Conservation (phyloP, 2,113 vertebrate genomes). For the Cyprinodon brontotheroides region DNA sequence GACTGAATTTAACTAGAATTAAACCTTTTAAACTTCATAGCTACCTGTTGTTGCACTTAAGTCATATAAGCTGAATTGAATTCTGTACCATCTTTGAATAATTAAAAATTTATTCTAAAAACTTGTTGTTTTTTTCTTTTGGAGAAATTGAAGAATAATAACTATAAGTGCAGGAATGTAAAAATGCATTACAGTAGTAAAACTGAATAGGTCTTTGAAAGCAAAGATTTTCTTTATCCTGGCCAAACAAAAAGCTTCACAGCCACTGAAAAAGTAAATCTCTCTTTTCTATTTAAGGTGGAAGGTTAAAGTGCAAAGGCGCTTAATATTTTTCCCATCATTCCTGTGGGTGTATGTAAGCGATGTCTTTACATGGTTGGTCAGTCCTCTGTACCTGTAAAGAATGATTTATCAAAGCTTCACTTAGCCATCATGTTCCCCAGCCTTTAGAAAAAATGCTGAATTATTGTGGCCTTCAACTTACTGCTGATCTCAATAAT, state of each 20-base stretch:
- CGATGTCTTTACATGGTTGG: conserved; percentile 42
- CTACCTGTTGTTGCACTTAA: no score
- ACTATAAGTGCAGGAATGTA: conserved; percentile 19
- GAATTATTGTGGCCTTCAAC: conserved; percentile 31
- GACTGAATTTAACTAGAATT: no score
- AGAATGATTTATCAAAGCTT: conserved; percentile 39
- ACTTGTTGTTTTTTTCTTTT: no score
- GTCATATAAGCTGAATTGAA: no score
- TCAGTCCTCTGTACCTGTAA: conserved; percentile 19
- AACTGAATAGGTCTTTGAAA: conserved; percentile 72
- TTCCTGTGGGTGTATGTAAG: conserved; percentile 23
- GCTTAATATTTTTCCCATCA: conserved; percentile 24
- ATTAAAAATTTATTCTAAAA: no score
- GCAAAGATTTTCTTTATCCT: conserved; percentile 15
- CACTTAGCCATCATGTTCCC: conserved; percentile 11
- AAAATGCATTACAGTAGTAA: conserved; percentile 75
- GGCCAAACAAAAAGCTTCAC: conserved; percentile 20
- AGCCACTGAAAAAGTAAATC: not conserved
- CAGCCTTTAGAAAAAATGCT: conserved; percentile 28
- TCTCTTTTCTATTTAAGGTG: conserved; percentile 4
- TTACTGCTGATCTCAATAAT: conserved; percentile 55
- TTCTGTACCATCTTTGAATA: no score
- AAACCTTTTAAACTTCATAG: no score
- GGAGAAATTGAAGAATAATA: not conserved
- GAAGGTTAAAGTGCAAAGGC: conserved; percentile 32